Conservation (phyloP, 2,888 invertebrate species). For the Asteroscopus sphinx region DNA sequence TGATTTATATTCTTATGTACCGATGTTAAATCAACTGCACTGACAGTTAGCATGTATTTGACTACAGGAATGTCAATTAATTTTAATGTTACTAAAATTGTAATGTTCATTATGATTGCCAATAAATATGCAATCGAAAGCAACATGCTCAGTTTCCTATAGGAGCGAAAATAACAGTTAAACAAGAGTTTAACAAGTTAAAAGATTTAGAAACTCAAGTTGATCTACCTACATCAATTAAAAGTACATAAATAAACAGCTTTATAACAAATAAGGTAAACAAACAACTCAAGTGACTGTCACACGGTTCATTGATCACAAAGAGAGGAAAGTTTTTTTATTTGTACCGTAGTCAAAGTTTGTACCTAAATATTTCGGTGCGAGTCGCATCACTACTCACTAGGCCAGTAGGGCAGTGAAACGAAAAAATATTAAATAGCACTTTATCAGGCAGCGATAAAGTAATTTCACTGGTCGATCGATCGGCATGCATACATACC, state of each 20-base stretch:
- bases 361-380: conserved; percentile 45
- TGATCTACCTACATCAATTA: conserved; percentile 33
- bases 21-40: conserved; percentile 50
- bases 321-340: conserved; percentile 41
- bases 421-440: conserved; percentile 57
- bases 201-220: conserved; percentile 36
- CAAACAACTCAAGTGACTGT: conserved; percentile 32
- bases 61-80: conserved; percentile 42
- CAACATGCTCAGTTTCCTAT: conserved; percentile 3
- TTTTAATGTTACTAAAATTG: conserved; percentile 23
- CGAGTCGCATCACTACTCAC: conserved; percentile 50
- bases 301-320: conserved; percentile 33
- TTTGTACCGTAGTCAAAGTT: too few species aligned
- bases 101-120: conserved; percentile 27
- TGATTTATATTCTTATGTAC: conserved; percentile 45
- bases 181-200: conserved; percentile 25
- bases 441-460: conserved; percentile 65
- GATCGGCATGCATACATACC: conserved; percentile 60
- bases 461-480: conserved; percentile 64
- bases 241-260: conserved; percentile 27
- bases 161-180: conserved; percentile 19
- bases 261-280: conserved; percentile 22
- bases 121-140: conserved; percentile 34
- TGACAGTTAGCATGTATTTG: conserved; percentile 42
- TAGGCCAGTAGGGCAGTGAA: conserved; percentile 62